Conservation (phyloP, 2,888 invertebrate genomes). For the Ariolimax columbianus region DNA sequence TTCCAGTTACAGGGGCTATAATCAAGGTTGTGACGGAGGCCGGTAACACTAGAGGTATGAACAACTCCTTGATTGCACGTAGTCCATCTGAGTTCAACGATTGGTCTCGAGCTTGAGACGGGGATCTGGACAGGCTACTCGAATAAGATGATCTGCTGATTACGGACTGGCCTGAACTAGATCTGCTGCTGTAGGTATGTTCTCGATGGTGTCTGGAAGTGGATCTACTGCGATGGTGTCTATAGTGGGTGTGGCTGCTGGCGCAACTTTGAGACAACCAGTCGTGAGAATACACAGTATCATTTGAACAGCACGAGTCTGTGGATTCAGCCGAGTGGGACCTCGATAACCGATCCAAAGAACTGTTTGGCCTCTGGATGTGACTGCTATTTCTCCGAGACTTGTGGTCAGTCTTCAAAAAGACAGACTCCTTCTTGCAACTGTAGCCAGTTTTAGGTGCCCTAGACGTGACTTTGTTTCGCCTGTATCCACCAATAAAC, state of each 20-base stretch:
- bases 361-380: slow-evolving; percentile 59
- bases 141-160: slow-evolving; percentile 60
- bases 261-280: slow-evolving; percentile 60
- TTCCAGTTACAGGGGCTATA: slow-evolving; percentile 47
- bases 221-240: slow-evolving; percentile 37
- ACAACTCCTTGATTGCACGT: slow-evolving; percentile 49
- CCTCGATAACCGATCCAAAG: slow-evolving; percentile 58
- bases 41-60: slow-evolving; percentile 35
- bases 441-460: slow-evolving; percentile 52
- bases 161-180: slow-evolving; percentile 61
- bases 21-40: slow-evolving; percentile 42
- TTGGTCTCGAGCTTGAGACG: slow-evolving; percentile 59
- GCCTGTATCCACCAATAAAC: slow-evolving; percentile 34
- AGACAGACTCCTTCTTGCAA: slow-evolving; percentile 29
- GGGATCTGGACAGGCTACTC: slow-evolving; percentile 58
- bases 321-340: slow-evolving; percentile 66
- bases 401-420: slow-evolving; percentile 16
- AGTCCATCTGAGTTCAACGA: slow-evolving; percentile 47
- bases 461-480: slow-evolving; percentile 45
- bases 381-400: slow-evolving; percentile 28
- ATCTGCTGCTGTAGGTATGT: slow-evolving; percentile 63
- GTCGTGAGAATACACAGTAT: slow-evolving; percentile 64
- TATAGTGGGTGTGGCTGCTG: slow-evolving; percentile 59
- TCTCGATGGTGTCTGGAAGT: slow-evolving; percentile 55
- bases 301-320: slow-evolving; percentile 58